Evolutionary conservation across 2,888 invertebrate genomes (phyloP).

Genomic region (Camptogramma bilineatum): DNA sequence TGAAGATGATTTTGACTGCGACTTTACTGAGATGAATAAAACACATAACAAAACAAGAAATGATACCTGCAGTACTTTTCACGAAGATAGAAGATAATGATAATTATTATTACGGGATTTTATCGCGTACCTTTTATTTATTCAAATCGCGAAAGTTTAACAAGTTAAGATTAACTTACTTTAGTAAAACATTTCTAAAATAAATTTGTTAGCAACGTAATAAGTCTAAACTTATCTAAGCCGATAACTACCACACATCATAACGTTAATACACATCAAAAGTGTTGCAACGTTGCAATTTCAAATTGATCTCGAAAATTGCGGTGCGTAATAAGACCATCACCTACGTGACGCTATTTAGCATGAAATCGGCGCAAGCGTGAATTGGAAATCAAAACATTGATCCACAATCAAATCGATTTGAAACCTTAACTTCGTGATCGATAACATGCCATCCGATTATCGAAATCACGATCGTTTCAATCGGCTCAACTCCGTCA

Average conservation of each 20-base stretch:
- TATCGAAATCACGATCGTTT: slow-evolving; percentile 82
- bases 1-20: background rate
- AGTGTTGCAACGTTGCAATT: slow-evolving; percentile 57
- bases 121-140: too few species aligned
- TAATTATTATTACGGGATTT: too few species aligned
- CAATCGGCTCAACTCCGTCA: slow-evolving; percentile 51
- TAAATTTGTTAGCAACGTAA: background rate
- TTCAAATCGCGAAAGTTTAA: too few species aligned
- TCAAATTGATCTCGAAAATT: slow-evolving; percentile 75
- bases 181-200: background rate
- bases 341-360: slow-evolving; percentile 83
- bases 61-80: too few species aligned
- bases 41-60: background rate
- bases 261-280: slow-evolving; percentile 45
- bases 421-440: slow-evolving; percentile 81
- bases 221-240: slow-evolving; percentile 1
- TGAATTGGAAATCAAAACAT: slow-evolving; percentile 85
- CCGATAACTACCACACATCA: slow-evolving; percentile 8
- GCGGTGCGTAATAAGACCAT: slow-evolving; percentile 65
- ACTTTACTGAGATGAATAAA: background rate
- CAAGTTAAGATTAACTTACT: background rate
- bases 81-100: too few species aligned
- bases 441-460: slow-evolving; percentile 81
- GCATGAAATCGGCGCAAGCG: slow-evolving; percentile 80
- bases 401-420: slow-evolving; percentile 81